A percentile compares a stretch with the other conserved stretches of the same genome.
phyloP scores from a whole-genome alignment of 2,797 vertebrate species.

The Anas capensis region DNA sequence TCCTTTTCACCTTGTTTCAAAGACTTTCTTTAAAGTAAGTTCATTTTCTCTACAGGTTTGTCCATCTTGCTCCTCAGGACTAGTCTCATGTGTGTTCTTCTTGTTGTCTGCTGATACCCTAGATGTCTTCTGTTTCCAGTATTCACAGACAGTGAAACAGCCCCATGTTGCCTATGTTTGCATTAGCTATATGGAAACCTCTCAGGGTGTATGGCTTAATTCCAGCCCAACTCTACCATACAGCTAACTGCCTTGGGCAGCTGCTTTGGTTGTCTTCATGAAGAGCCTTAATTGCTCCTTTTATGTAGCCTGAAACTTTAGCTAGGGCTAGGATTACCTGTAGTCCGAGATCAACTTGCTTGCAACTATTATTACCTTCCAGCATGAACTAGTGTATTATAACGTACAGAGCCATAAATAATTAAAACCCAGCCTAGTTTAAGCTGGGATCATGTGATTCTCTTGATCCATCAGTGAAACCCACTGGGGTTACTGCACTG shows the following conservation, averaged over 20 bases:
- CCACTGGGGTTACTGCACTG: not conserved
- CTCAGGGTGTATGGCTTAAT: not conserved
- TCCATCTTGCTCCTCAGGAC: not conserved
- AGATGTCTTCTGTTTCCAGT: not conserved
- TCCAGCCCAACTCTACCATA: not conserved
- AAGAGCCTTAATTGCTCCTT: conserved; percentile 30
- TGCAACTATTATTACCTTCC: not conserved
- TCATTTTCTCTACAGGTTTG: not conserved
- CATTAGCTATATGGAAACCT: not conserved
- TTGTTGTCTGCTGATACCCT: not conserved
- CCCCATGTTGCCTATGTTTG: not conserved
- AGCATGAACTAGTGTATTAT: not conserved
- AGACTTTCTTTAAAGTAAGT: not conserved
- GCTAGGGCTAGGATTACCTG: conserved; percentile 2
- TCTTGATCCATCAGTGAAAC: not conserved
- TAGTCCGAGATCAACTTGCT: conserved; percentile 28
- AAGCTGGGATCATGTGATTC: not conserved
- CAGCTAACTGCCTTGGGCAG: not conserved
- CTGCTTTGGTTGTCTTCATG: not conserved
- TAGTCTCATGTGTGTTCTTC: rapidly evolving
- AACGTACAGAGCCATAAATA: not conserved
- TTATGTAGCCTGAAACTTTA: conserved; percentile 30
- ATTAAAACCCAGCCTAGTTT: not conserved
- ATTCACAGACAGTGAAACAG: not conserved
- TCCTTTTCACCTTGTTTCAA: not conserved